A percentile compares a stretch with the other conserved stretches of the same genome.
Conservation (phyloP, 1,140 invertebrate species). For the Papilio dardanus region DNA sequence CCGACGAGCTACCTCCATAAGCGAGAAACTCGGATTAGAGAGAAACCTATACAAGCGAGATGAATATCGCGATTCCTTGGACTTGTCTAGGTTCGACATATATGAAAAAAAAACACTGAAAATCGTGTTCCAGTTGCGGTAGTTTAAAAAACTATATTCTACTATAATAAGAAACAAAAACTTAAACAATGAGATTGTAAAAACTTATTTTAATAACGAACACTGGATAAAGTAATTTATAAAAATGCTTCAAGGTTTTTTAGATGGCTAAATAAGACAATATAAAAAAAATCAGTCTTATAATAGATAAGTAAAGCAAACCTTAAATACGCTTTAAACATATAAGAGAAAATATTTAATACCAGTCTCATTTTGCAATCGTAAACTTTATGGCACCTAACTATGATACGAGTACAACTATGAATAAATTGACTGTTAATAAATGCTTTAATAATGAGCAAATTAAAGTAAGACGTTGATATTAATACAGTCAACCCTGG, state of each 20-base stretch:
- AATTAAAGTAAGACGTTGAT: not conserved
- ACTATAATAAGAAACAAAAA: no score
- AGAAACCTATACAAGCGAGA: no score
- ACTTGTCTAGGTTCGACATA: no score
- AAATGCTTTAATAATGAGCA: slow-evolving; percentile 20
- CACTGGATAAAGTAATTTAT: not conserved
- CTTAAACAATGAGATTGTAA: not conserved
- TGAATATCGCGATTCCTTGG: no score
- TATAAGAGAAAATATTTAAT: not conserved
- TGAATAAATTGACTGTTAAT: not conserved
- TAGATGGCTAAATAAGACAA: not conserved
- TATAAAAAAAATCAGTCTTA: not conserved
- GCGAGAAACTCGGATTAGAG: no score
- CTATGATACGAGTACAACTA: not conserved
- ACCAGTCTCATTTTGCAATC: not conserved
- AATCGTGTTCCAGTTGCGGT: no score
- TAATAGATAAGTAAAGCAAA: not conserved
- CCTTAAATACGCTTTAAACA: not conserved
- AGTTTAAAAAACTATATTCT: no score
- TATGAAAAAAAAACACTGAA: no score
- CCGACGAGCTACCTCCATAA: no score
- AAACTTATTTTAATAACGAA: not conserved
- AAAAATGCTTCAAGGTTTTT: not conserved
- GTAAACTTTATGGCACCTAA: not conserved
- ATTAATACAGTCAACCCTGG: not conserved